Evolutionary conservation across 2,113 vertebrate species (phyloP).

Genomic region (Falco punctatus): DNA sequence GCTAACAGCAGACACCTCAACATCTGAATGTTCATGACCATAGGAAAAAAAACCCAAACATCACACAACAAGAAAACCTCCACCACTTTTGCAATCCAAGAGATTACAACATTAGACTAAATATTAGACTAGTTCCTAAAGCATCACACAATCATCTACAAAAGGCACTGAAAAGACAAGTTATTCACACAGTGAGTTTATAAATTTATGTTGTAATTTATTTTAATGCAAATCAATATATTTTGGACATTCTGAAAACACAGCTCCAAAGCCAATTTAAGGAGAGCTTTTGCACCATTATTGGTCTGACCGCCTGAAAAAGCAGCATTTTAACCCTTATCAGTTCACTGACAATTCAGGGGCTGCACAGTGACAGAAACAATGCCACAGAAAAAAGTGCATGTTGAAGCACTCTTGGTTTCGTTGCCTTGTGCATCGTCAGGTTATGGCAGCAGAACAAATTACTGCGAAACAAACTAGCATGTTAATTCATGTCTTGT

Average conservation of each 20-base stretch:
- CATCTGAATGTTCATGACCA: neutral
- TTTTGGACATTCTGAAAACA: neutral
- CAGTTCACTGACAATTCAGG: neutral
- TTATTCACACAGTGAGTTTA: neutral
- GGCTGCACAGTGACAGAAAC: neutral
- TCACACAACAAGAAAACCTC: neutral
- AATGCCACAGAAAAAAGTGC: neutral
- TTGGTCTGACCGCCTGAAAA: neutral
- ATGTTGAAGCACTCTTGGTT: neutral
- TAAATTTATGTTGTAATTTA: neutral
- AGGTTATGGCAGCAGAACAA: slow-evolving; percentile 24
- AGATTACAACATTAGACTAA: neutral
- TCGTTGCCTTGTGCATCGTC: neutral
- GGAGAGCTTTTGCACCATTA: neutral
- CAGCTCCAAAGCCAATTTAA: neutral
- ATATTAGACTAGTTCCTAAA: neutral
- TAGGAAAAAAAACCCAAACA: neutral
- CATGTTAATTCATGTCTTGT: slow-evolving; percentile 30
- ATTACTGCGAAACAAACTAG: slow-evolving; percentile 12
- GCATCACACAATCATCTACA: neutral
- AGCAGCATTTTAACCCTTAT: neutral
- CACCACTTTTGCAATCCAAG: neutral
- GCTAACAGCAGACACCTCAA: neutral
- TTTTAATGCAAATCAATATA: neutral
- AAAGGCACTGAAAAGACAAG: neutral